phyloP scores from a whole-genome alignment of 2,888 invertebrate species.

The Dilophus febrilis region DNA sequence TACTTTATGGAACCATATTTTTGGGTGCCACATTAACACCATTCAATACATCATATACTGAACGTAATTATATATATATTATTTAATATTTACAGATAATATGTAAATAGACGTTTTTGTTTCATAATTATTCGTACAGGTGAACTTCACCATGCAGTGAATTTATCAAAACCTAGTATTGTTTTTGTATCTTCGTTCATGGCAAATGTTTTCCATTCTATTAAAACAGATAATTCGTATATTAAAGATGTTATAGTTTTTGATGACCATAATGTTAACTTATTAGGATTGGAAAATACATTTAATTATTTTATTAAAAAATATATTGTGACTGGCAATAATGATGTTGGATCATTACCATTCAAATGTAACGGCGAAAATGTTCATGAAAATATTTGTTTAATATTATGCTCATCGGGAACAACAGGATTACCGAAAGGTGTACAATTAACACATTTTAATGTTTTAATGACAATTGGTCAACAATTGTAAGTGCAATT shows the following conservation, averaged over 20 bases:
- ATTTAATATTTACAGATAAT: not conserved
- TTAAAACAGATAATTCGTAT: conserved; percentile 33
- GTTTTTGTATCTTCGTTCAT: conserved; percentile 2
- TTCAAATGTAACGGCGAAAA: conserved; percentile 33
- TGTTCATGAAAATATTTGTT: conserved; percentile 36
- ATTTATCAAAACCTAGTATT: conserved; percentile 5
- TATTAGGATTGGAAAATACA: too few relatives aligned
- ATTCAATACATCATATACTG: conserved; percentile 5
- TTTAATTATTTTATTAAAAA: too few relatives aligned
- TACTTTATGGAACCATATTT: not conserved
- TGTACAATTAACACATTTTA: conserved; percentile 53
- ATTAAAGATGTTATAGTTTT: conserved; percentile 40
- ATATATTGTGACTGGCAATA: too few relatives aligned
- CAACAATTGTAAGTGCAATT: too few relatives aligned
- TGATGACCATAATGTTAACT: conserved; percentile 31
- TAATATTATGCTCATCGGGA: conserved; percentile 64
- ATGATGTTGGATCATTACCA: conserved; percentile 13
- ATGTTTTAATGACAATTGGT: conserved; percentile 30
- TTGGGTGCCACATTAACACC: conserved; percentile 1
- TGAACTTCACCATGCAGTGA: conserved; percentile 5
- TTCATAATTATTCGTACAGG: conserved; percentile 14
- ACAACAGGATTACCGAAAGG: conserved; percentile 66
- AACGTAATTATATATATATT: conserved; percentile 5
- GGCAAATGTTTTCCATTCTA: conserved; percentile 22
- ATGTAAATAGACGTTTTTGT: not conserved